Conservation (phyloP, 2,797 vertebrate species). For the Austrolebias charrua region DNA sequence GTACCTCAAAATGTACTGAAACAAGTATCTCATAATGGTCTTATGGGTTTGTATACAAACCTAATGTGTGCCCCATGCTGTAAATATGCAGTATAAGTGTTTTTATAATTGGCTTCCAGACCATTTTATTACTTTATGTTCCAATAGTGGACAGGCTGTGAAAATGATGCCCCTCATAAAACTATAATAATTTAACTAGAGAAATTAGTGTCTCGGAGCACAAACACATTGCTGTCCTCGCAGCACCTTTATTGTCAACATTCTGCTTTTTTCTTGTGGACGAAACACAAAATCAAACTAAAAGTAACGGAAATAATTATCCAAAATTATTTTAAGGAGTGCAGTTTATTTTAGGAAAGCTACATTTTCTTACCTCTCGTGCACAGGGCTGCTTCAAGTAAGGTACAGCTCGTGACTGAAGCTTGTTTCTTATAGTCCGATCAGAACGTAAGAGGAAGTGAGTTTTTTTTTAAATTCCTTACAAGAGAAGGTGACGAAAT, state of each 20-base stretch:
- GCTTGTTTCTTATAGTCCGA: conserved; percentile 37
- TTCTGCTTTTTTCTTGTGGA: conserved; percentile 16
- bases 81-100: conserved; percentile 48
- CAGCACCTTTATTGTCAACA: conserved; percentile 4
- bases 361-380: conserved; percentile 44
- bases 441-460: conserved; percentile 11
- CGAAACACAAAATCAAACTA: conserved; percentile 1
- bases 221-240: too few species aligned
- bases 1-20: conserved; percentile 30
- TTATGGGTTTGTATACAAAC: conserved; percentile 41
- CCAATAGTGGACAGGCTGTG: conserved; percentile 47
- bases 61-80: conserved; percentile 32
- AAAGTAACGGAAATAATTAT: background rate
- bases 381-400: background rate
- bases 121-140: conserved; percentile 18
- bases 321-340: background rate
- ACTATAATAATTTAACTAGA: conserved; percentile 50
- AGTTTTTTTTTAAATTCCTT: conserved; percentile 4
- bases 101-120: conserved; percentile 55
- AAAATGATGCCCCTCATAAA: conserved; percentile 58
- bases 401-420: background rate
- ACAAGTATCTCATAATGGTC: conserved; percentile 46
- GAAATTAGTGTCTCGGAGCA: conserved; percentile 21
- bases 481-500: conserved; percentile 39
- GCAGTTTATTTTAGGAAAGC: conserved; percentile 3